Percentiles rank a stretch among this genome's conserved stretches.
phyloP scores from a whole-genome alignment of 2,113 vertebrate species.

The Laticauda colubrina region DNA sequence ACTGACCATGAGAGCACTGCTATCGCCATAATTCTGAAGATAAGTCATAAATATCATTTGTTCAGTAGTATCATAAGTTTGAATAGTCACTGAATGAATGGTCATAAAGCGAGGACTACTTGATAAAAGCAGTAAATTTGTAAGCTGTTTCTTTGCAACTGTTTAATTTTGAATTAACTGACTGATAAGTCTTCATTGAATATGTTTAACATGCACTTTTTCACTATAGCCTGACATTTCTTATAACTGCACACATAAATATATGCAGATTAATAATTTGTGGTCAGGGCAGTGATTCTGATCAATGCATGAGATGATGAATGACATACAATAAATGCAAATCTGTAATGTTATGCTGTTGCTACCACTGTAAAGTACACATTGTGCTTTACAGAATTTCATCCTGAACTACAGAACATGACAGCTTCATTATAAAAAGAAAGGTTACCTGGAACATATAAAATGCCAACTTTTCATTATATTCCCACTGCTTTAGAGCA shows the following conservation, averaged over 20 bases:
- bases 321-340: neutral
- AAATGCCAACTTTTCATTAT: constrained; percentile 75
- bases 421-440: neutral
- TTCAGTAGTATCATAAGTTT: neutral
- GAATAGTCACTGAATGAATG: neutral
- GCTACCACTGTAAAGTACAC: neutral
- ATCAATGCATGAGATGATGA: neutral
- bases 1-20: neutral
- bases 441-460: constrained; percentile 77
- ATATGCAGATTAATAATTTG: neutral
- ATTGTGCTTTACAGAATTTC: constrained; percentile 9
- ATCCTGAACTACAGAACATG: neutral
- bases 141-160: neutral
- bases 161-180: no score
- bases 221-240: neutral
- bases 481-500: constrained; percentile 76
- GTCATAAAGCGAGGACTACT: neutral
- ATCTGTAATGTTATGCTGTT: neutral
- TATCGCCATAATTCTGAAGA: neutral
- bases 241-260: neutral
- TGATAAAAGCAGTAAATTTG: neutral
- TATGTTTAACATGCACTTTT: neutral
- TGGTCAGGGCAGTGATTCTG: neutral
- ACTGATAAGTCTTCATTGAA: no score
- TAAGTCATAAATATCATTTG: neutral